Conservation (phyloP, 2,797 vertebrate species). For the Acrossocheilus wenchowensis region DNA sequence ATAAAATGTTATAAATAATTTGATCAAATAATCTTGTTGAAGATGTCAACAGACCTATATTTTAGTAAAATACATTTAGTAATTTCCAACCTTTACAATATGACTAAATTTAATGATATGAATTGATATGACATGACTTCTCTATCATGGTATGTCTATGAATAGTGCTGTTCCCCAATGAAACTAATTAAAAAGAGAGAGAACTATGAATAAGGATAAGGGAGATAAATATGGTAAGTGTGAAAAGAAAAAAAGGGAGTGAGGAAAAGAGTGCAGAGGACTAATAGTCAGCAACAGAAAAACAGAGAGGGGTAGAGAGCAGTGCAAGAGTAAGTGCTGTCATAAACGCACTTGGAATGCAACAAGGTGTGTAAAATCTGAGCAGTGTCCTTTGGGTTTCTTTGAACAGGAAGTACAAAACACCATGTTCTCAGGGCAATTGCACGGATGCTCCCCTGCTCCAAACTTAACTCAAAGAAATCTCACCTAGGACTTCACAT, state of each 20-base stretch:
- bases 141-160: not conserved
- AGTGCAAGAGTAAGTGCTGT: constrained; percentile 2
- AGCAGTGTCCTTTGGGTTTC: constrained; percentile 31
- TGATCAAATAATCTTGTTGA: not conserved
- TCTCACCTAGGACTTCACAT: constrained; percentile 11
- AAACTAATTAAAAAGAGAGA: not conserved
- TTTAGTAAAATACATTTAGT: not conserved
- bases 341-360: constrained; percentile 10
- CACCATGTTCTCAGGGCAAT: constrained; percentile 29
- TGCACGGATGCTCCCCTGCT: constrained; percentile 2
- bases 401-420: constrained; percentile 31
- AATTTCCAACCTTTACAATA: not conserved
- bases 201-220: not conserved
- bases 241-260: not conserved
- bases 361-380: constrained; percentile 32
- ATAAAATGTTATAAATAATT: not conserved
- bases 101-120: not conserved
- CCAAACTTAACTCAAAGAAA: constrained; percentile 26
- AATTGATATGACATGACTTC: not conserved
- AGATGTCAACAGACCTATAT: not conserved
- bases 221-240: not conserved
- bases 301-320: not conserved
- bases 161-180: not conserved
- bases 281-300: constrained; percentile 11
- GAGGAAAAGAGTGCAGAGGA: not conserved